Evolutionary conservation across 2,888 invertebrate genomes (phyloP).

Genomic region (Xestia c-nigrum): DNA sequence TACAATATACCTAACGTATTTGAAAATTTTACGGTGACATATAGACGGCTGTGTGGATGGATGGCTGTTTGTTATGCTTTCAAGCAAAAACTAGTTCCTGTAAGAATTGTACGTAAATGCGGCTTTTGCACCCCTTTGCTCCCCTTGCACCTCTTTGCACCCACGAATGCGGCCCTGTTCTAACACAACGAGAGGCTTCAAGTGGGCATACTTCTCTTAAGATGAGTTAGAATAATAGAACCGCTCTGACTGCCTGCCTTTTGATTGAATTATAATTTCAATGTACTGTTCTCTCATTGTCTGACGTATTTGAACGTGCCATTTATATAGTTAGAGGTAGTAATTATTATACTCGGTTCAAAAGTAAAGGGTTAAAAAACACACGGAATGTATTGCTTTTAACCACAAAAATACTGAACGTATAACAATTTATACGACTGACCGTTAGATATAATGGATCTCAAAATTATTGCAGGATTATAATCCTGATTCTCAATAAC

Average conservation of each 20-base stretch:
- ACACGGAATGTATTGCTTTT: not conserved
- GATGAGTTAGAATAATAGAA: slow-evolving; percentile 75
- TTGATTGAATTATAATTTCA: slow-evolving; percentile 59
- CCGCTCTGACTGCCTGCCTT: slow-evolving; percentile 53
- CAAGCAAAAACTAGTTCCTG: too few species aligned
- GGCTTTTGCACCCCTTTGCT: not conserved
- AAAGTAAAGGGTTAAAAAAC: not conserved
- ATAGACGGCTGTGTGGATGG: too few species aligned
- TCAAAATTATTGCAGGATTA: not conserved
- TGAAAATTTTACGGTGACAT: too few species aligned
- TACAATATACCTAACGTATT: too few species aligned
- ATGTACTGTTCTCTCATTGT: slow-evolving; percentile 20
- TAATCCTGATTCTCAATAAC: slow-evolving; percentile 37
- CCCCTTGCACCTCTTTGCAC: not conserved
- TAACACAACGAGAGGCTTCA: slow-evolving; percentile 58
- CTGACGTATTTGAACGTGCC: slow-evolving; percentile 3
- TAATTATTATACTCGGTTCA: not conserved
- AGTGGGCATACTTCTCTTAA: slow-evolving; percentile 68
- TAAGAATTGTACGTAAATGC: not conserved
- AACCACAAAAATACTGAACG: not conserved
- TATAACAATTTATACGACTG: not conserved
- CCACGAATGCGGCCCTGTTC: slow-evolving; percentile 45
- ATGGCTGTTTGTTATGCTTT: too few species aligned
- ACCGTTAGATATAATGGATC: not conserved
- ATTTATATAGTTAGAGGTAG: not conserved